phyloP scores from a whole-genome alignment of 2,888 invertebrate species.

The Vannuccia rotundouncinata region DNA sequence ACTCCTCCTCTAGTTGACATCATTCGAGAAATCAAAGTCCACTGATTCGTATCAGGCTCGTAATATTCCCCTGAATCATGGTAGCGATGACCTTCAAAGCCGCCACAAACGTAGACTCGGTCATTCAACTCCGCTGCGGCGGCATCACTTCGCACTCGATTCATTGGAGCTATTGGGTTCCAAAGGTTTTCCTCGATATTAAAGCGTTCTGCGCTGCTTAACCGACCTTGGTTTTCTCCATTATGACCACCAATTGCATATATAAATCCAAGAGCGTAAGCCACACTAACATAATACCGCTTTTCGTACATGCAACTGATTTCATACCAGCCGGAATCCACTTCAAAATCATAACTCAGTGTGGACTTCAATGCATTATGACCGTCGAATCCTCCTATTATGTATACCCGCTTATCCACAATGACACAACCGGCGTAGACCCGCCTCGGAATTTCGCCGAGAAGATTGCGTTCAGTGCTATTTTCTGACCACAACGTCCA shows the following conservation, averaged over 20 bases:
- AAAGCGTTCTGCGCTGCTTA: slow-evolving; percentile 75
- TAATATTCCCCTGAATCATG: slow-evolving; percentile 53
- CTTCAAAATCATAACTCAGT: slow-evolving; percentile 37
- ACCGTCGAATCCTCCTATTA: slow-evolving; percentile 82
- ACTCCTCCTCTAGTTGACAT: slow-evolving; percentile 80
- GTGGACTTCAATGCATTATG: slow-evolving; percentile 35
- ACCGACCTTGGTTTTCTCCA: slow-evolving; percentile 69
- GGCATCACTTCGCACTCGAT: slow-evolving; percentile 56
- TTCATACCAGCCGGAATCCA: slow-evolving; percentile 39
- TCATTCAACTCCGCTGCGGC: slow-evolving; percentile 51
- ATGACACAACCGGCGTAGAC: slow-evolving; percentile 90
- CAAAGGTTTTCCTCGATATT: slow-evolving; percentile 72
- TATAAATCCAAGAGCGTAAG: slow-evolving; percentile 67
- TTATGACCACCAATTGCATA: slow-evolving; percentile 69
- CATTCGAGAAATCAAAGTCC: slow-evolving; percentile 63
- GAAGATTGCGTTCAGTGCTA: neutral
- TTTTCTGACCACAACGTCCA: slow-evolving; percentile 38
- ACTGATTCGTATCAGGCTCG: slow-evolving; percentile 51
- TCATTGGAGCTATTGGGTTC: slow-evolving; percentile 66
- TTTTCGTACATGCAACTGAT: slow-evolving; percentile 36
- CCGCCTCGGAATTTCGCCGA: slow-evolving; percentile 53
- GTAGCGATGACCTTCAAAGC: slow-evolving; percentile 57
- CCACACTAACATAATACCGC: slow-evolving; percentile 80
- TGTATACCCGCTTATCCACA: slow-evolving; percentile 73
- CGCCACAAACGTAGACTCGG: slow-evolving; percentile 55